phyloP scores from a whole-genome alignment of 2,113 vertebrate species.

The Dicerorhinus sumatrensis region DNA sequence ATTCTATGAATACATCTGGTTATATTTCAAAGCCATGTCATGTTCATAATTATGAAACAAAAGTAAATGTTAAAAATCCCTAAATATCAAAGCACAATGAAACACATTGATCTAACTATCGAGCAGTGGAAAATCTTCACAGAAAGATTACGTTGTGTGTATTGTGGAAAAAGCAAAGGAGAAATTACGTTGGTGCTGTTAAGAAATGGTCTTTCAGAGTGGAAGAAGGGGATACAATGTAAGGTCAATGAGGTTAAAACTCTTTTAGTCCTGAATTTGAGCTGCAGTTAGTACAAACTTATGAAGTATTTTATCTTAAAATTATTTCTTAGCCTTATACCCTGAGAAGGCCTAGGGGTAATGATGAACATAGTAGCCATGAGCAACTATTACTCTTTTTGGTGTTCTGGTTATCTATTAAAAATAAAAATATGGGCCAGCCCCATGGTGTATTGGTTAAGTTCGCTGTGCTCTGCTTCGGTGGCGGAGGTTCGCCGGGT shows the following conservation, averaged over 20 bases:
- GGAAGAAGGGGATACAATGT: not conserved
- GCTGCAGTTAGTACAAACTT: not conserved
- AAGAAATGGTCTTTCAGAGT: not conserved
- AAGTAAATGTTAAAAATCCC: not conserved
- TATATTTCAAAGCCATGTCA: not conserved
- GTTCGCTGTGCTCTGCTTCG: too few relatives aligned
- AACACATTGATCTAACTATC: not conserved
- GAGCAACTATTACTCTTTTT: not conserved
- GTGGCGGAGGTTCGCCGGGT: too few relatives aligned
- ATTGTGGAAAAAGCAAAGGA: not conserved
- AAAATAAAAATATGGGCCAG: not conserved
- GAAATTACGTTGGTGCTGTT: not conserved
- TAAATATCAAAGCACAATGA: not conserved
- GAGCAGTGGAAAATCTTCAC: not conserved
- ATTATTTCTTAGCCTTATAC: not conserved
- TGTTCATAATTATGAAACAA: not conserved
- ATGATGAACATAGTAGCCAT: not conserved
- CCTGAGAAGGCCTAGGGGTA: not conserved
- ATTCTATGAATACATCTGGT: not conserved
- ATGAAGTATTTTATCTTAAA: not conserved
- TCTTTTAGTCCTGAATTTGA: not conserved
- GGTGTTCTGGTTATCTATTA: not conserved
- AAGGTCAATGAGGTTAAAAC: not conserved
- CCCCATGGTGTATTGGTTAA: too few relatives aligned
- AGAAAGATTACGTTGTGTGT: not conserved